phyloP scores from a whole-genome alignment of 2,113 vertebrate species.

The Forbesichthys agassizii region DNA sequence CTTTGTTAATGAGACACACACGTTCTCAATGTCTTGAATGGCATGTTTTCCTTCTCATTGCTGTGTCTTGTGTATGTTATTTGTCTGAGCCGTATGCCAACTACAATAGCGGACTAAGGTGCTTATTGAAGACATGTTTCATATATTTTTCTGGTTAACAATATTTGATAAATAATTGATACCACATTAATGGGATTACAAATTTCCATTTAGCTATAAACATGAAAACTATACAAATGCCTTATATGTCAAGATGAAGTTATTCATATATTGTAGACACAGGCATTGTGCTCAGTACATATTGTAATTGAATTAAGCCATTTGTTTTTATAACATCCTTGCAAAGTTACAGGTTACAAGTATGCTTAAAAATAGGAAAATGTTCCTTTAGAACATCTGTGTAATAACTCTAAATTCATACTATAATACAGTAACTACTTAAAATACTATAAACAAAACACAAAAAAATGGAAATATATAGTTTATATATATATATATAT shows the following conservation, averaged over 20 bases:
- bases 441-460: too few relatives aligned
- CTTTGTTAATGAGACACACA: slow-evolving; percentile 49
- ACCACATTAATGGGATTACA: too few relatives aligned
- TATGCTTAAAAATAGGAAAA: neutral
- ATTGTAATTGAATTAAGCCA: neutral
- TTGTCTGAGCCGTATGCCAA: slow-evolving; percentile 16
- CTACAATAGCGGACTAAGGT: slow-evolving; percentile 37
- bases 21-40: slow-evolving; percentile 17
- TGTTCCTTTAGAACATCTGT: neutral
- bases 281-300: slow-evolving; percentile 6
- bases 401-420: too few relatives aligned
- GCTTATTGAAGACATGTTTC: neutral
- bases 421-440: neutral
- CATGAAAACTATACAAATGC: too few relatives aligned
- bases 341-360: neutral
- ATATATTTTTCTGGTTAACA: too few relatives aligned
- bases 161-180: too few relatives aligned
- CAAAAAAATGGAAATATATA: too few relatives aligned
- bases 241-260: too few relatives aligned
- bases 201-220: too few relatives aligned
- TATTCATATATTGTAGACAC: slow-evolving; percentile 8
- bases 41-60: slow-evolving; percentile 39
- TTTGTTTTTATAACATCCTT: neutral
- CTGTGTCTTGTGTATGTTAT: slow-evolving; percentile 43
- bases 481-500: too few relatives aligned